Base-by-base conservation (phyloP, 2,113 vertebrate genomes). In the Triplophysa siluroides region DNA sequence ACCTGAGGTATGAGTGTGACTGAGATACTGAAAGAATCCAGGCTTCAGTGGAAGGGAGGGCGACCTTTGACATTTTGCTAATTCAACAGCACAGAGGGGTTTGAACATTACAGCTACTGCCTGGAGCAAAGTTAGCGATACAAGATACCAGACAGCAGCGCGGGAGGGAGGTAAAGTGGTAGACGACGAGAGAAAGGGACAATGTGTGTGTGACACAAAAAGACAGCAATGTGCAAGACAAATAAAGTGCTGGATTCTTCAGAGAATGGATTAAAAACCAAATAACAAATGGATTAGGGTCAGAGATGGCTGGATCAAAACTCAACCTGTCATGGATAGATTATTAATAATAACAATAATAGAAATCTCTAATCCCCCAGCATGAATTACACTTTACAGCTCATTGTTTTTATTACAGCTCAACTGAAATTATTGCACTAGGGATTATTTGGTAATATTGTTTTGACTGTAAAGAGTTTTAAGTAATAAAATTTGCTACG, bases 61-160 rank as follows among this genome's bases (percentile, higher is more conserved):
- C 21, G 66, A 75, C 83, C 83, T 84, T 70, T 79, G 76, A 71
- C 83, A 76, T 81, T 78, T 50, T 29, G 52, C 80, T 76, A 72
- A 81, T 81, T 81, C 65, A 63, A 78, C 62, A 54, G 60, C 68
- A 23, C 72, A 61, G 58, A 67, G 58, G 69, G 43, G 70, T 77
- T 75, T 65, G 26, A 77, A 77, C 75, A 66, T 54, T 45, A 54
- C 11, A 77, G 75, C 64, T 45, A 77, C 45, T 65, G 75, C 61
- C 75, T 77, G 47, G 47, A 77, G 75, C 75, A 52, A 12, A 64
- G 75, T 77, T 65, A 54, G 75, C 0, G 12, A 47, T 7, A 77
- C 50, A 33, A 38, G 61, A 77, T 77, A 76, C 58, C 29, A 76
- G 60, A n/a, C 7, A 43, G 75, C 75, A 77, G 74, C 61, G 29